Percentiles rank a stretch among this genome's conserved stretches.
These are phyloP conservation scores for Drosophila parvula DNA, from an alignment of 1,140 invertebrate species.

Conservation along the genomic window DNA sequence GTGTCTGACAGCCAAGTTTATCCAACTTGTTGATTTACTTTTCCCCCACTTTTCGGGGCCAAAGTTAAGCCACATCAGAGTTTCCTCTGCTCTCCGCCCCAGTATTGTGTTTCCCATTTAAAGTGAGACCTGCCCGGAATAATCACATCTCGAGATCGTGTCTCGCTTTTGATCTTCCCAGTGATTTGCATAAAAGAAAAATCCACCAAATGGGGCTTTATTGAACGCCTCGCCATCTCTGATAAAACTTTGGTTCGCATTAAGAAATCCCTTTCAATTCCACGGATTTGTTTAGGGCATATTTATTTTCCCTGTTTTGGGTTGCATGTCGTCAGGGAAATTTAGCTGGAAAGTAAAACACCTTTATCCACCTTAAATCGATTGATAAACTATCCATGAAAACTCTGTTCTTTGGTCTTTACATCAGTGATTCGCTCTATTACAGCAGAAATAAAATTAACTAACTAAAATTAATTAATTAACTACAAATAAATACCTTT, in stretches of 20 bases:
- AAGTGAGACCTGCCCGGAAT: constrained; percentile 63
- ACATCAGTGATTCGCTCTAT: too few relatives aligned
- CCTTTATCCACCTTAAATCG: not conserved
- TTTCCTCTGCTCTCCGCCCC: constrained; percentile 4
- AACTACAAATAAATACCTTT: too few relatives aligned
- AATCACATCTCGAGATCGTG: constrained; percentile 56
- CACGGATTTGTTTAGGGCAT: not conserved
- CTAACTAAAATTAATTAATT: too few relatives aligned
- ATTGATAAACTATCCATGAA: not conserved
- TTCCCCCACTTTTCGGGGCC: constrained; percentile 40
- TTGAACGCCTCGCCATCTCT: constrained; percentile 5
- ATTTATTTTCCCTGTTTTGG: not conserved
- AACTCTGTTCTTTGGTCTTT: not conserved
- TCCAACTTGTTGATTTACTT: constrained; percentile 79
- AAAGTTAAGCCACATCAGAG: constrained; percentile 49
- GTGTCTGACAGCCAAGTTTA: constrained; percentile 68
- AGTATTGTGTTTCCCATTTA: constrained; percentile 28
- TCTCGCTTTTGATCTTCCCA: constrained; percentile 60
- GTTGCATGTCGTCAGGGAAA: not conserved
- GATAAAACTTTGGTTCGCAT: constrained; percentile 5
- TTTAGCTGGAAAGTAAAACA: not conserved
- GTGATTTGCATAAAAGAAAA: constrained; percentile 34
- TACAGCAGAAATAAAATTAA: not conserved
- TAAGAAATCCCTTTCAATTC: constrained; percentile 2
- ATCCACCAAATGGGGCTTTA: constrained; percentile 19